Conservation (phyloP, 2,797 vertebrate genomes). For the Smutsia gigantea region DNA sequence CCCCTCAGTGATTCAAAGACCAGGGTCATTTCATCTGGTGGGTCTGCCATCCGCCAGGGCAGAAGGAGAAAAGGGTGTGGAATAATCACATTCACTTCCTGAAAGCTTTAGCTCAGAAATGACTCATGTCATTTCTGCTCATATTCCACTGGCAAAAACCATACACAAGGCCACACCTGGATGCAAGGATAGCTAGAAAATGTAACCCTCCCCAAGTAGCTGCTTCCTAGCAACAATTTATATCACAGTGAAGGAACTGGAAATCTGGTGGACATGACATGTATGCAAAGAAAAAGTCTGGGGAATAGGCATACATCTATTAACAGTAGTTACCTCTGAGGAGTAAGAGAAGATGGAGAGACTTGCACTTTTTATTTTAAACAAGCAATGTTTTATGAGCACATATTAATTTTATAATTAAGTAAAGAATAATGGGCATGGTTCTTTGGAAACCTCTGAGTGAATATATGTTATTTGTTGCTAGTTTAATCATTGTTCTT, state of each 20-base stretch:
- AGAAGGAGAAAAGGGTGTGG: background rate
- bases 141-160: background rate
- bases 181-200: background rate
- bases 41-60: background rate
- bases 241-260: background rate
- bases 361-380: constrained; percentile 35
- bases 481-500: constrained; percentile 2
- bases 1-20: constrained; percentile 11
- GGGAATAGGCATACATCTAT: background rate
- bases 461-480: background rate
- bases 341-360: background rate
- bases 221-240: background rate
- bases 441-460: background rate
- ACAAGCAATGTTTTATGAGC: background rate
- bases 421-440: background rate
- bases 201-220: background rate
- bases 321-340: background rate
- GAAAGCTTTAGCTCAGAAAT: constrained; percentile 13
- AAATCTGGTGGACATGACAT: background rate
- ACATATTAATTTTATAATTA: background rate
- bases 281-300: background rate
- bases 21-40: background rate
- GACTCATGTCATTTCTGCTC: background rate
- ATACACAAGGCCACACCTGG: background rate
- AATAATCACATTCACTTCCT: constrained; percentile 39